Evolutionary conservation across 23 tunicate species (phyloP).

Genomic region (Oikopleura vanhoeffeni): DNA sequence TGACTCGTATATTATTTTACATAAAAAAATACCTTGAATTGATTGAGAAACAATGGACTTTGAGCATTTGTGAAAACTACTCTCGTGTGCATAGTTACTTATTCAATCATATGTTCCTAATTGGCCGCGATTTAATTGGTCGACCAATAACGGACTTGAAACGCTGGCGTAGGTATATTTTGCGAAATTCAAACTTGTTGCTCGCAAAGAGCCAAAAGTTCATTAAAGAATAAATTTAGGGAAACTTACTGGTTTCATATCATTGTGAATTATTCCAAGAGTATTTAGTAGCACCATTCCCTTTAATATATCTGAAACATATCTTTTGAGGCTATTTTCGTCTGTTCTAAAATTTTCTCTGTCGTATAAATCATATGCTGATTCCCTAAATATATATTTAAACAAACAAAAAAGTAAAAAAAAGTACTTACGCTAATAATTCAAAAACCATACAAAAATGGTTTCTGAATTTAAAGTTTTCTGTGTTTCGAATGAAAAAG

Average conservation of each 20-base stretch:
- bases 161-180: too few species aligned
- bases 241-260: constrained; percentile 70
- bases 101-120: too few species aligned
- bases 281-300: constrained; percentile 35
- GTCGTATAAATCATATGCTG: neutral
- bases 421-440: constrained; percentile 47
- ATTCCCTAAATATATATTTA: neutral
- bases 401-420: neutral
- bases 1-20: too few species aligned
- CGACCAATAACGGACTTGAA: too few species aligned
- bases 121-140: too few species aligned
- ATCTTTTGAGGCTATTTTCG: neutral
- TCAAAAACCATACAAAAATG: constrained; percentile 72
- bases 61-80: too few species aligned
- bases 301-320: constrained; percentile 14
- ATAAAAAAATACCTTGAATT: too few species aligned
- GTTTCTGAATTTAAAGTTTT: constrained; percentile 67
- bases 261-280: constrained; percentile 53
- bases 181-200: too few species aligned
- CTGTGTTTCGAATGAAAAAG: constrained; percentile 28
- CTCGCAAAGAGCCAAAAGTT: too few species aligned
- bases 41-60: too few species aligned
- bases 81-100: too few species aligned
- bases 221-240: too few species aligned
- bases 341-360: neutral